Evolutionary conservation across 2,113 vertebrate species (phyloP).

Genomic region (Recurvirostra avosetta): DNA sequence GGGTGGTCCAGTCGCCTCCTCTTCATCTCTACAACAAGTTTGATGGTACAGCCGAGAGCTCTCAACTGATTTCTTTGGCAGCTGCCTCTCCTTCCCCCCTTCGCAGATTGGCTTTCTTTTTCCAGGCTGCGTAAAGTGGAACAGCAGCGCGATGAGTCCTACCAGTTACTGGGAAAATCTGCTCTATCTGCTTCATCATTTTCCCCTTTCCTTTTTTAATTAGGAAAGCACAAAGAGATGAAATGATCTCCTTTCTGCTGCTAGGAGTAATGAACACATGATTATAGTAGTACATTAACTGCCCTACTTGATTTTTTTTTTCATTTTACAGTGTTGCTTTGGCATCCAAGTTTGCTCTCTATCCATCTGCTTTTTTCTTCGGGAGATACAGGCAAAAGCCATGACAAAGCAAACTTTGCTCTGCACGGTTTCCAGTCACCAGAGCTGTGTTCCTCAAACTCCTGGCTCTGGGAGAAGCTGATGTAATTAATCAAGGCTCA

Average conservation of each 20-base stretch:
- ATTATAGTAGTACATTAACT: not conserved
- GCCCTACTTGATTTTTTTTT: not conserved
- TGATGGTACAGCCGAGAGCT: not conserved
- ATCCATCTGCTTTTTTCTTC: not conserved
- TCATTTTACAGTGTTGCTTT: not conserved
- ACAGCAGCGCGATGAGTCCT: not conserved
- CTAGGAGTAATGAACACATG: not conserved
- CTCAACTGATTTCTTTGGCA: not conserved
- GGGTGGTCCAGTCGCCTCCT: slow-evolving; percentile 42
- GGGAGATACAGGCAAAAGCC: not conserved
- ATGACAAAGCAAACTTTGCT: not conserved
- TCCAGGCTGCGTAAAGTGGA: not conserved
- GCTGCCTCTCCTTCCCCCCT: not conserved
- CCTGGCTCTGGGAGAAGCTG: not conserved
- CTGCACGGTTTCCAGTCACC: rapidly evolving
- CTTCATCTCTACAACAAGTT: not conserved
- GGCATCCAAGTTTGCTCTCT: not conserved
- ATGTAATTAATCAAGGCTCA: not conserved
- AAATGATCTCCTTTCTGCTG: not conserved
- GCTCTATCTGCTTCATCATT: not conserved
- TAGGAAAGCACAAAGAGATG: not conserved
- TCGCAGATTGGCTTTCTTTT: not conserved
- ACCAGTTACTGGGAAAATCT: not conserved
- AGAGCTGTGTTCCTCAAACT: not conserved
- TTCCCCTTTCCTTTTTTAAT: not conserved